Evolutionary conservation across 1,140 invertebrate genomes (phyloP), one percentile per base, ranked within the genome.

Genomic region (Drosophila kikkawai): DNA sequence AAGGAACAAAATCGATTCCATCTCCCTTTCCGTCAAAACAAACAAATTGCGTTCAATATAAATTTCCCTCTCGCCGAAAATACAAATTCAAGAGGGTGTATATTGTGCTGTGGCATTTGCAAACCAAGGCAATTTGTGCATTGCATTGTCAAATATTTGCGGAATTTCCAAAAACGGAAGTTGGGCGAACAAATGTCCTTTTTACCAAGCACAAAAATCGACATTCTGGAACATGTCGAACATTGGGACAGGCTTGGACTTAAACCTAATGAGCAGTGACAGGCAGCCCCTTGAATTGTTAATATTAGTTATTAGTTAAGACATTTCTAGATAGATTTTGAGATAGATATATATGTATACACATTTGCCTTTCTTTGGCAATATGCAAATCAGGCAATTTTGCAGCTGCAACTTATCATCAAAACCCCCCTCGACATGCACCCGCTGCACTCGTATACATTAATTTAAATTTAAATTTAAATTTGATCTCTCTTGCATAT

Each of bases 121-220:
- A 58, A 58, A 48, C 69, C 70, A 75, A 48, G 69, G 73, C 73
- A 74, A 74, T 74, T 74, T 75, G 58, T 32, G 59, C 47, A 67
- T 67, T 76, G 79, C 61, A 83, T 63, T 83, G 58, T 60, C 66
- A 86, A 82, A 86, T 84, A 83, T 84, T 83, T 84, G 48, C 47
- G 59, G 69, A 64, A 51, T 64, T 75, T 47, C 39, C 60, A 51
- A 48, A 55, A 58, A 51, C 41, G 26, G 47, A 82, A 44, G 53
- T 45, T 48, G 59, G 41, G 48, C 65, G 76, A 77, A 80, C 68
- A 70, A 81, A 75, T 80, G 66, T 68, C 56, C 44, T 45, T 48
- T 67, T 66, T 66, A 42, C 29, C 44, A 70, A 37, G 34, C 9
- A 36, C 37, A 59, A 51, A 70, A 73, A 59, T 73, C 48, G 50